phyloP scores from a whole-genome alignment of 2,888 invertebrate genomes.

The Andrena praecox region DNA sequence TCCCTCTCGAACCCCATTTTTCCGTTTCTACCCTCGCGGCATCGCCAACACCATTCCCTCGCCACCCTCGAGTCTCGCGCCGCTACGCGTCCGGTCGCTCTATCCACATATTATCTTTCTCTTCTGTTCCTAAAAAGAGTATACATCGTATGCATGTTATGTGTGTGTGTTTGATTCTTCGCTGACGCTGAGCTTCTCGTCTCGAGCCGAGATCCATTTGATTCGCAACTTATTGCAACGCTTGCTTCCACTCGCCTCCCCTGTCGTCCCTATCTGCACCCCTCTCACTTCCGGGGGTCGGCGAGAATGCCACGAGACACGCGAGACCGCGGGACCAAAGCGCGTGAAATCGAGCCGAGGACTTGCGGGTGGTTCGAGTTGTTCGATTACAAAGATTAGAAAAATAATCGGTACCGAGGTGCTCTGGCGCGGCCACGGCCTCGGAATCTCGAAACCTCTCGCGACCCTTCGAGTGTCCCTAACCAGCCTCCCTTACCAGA shows the following conservation, averaged over 20 bases:
- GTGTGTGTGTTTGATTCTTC: conserved; percentile 80
- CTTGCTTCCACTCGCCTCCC: conserved; percentile 50
- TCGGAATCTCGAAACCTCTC: conserved; percentile 10
- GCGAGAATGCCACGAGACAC: neutral
- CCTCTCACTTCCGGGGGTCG: neutral
- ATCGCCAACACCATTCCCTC: neutral
- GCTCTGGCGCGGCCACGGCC: neutral
- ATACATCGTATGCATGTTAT: conserved; percentile 48
- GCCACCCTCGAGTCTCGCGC: neutral
- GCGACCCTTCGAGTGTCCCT: conserved; percentile 15
- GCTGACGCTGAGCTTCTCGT: conserved; percentile 78
- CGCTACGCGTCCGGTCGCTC: conserved; percentile 1
- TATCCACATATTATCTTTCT: conserved; percentile 3
- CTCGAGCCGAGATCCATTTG: conserved; percentile 81
- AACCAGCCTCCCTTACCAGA: neutral
- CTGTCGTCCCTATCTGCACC: neutral
- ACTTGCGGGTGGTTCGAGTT: conserved; percentile 10
- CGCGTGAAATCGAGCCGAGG: conserved; percentile 17
- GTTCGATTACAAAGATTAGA: conserved; percentile 63
- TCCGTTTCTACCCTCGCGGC: neutral
- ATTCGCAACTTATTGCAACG: conserved; percentile 80
- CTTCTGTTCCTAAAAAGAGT: conserved; percentile 49
- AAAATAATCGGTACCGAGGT: conserved; percentile 60
- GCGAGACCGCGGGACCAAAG: neutral
- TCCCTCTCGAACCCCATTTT: conserved; percentile 9